These are phyloP conservation scores for Oryzias dopingdopingensis DNA, from an alignment of 2,797 vertebrate species.

Conservation along the genomic window DNA sequence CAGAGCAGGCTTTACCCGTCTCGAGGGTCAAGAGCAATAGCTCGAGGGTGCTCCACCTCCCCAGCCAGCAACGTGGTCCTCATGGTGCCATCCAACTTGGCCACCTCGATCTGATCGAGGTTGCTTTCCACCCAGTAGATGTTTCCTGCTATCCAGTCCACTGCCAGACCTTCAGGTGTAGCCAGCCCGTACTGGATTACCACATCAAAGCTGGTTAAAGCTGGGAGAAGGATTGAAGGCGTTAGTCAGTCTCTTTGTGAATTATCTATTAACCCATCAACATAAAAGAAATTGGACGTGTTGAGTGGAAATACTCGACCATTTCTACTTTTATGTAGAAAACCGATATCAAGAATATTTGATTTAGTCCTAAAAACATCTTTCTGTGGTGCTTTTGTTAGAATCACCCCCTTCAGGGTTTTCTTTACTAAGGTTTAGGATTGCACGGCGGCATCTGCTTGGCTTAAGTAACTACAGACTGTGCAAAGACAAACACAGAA, in stretches of 20 bases:
- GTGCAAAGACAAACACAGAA: conserved; percentile 19
- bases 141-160: conserved; percentile 97
- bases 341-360: no score
- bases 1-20: conserved; percentile 67
- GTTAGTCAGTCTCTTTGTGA: no score
- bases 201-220: conserved; percentile 86
- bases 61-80: conserved; percentile 90
- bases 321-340: no score
- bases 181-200: conserved; percentile 94
- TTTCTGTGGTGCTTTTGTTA: conserved; percentile 17
- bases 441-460: conserved; percentile 22
- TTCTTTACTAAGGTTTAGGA: conserved; percentile 11
- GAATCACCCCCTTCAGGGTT: no score
- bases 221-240: conserved; percentile 15
- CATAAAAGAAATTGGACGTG: no score
- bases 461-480: conserved; percentile 30
- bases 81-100: conserved; percentile 91
- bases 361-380: no score
- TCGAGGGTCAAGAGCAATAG: conserved; percentile 91
- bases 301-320: no score
- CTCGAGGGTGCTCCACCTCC: conserved; percentile 92
- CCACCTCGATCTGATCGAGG: conserved; percentile 95
- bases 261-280: no score
- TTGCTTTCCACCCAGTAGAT: conserved; percentile 99
- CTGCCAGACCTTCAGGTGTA: conserved; percentile 91